Evolutionary conservation across 2,797 vertebrate species (phyloP), one percentile per base, ranked within the genome.

Genomic region (Pseudocheirus occidentalis): DNA sequence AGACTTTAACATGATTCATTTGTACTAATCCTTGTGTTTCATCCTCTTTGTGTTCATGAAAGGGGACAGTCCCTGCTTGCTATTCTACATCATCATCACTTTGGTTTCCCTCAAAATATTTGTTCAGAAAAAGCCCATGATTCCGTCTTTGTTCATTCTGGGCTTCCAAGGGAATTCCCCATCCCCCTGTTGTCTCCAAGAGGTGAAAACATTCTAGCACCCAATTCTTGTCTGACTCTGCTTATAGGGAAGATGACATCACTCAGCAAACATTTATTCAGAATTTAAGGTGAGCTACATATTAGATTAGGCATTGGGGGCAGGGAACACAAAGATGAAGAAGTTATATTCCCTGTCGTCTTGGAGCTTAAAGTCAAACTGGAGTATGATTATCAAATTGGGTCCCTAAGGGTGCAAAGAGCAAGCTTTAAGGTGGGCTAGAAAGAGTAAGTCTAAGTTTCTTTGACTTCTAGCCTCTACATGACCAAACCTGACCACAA

Each of bases 101-200:
- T 55, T 29, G 94, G 96, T 98, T 98, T 97, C 97, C 98, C 95
- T 96, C 96, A 97, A 98, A 97, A 93, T 34, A 4, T 95, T 97
- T 96, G 95, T 91, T 98, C 94, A 97, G 97, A 98, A 98, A 95
- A 94, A 96, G 91, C 97, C 97, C 96, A 94, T 89, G 90, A 87
- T 97, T 95, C 93, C 93, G 92, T 66, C 56, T 97, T 92, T 29
- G 90, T 96, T 98, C 93, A 52, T 95, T 52, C 52, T 94, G 91
- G 92, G 94, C 98, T 97, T 97, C 94, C 95, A 97, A 4, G 27
- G 97, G 97, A 97, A 97, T 97, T 98, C 98, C 98, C 98, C 97
- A 24, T 97, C 96, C 66, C 96, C 81, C 92, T 92, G 18, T 50
- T 4, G 62, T 94, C 96, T 97, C 94, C 94, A 96, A 81, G 57